Evolutionary conservation across 2,888 invertebrate species (phyloP).

Genomic region (Caenorhabditis imperialis): DNA sequence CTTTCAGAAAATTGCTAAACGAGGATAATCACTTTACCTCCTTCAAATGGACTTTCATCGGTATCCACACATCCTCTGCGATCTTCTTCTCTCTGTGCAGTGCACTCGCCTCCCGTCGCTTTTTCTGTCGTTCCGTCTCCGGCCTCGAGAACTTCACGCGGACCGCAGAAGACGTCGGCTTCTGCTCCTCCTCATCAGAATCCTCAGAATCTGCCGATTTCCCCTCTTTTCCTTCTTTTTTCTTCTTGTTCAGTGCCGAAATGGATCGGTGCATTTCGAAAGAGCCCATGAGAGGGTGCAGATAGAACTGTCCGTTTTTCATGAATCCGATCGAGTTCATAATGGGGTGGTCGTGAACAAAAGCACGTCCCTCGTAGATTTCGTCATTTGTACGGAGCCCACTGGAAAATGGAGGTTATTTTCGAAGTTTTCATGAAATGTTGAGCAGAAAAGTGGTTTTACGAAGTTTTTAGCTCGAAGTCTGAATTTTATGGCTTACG

Average conservation of each 20-base stretch:
- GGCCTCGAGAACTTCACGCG: constrained; percentile 62
- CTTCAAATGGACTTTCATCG: constrained; percentile 57
- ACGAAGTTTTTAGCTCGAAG: too few species aligned
- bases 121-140: constrained; percentile 65
- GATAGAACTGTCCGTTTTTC: constrained; percentile 49
- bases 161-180: constrained; percentile 34
- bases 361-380: constrained; percentile 61
- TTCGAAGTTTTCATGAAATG: neutral
- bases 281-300: constrained; percentile 51
- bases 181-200: constrained; percentile 22
- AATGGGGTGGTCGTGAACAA: constrained; percentile 42
- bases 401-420: constrained; percentile 6
- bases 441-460: too few species aligned
- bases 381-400: constrained; percentile 47
- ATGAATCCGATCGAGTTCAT: constrained; percentile 51
- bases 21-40: constrained; percentile 6
- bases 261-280: constrained; percentile 61
- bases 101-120: constrained; percentile 61
- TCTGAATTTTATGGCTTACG: too few species aligned
- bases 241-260: constrained; percentile 25
- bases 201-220: constrained; percentile 16
- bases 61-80: constrained; percentile 60
- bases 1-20: too few species aligned
- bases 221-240: constrained; percentile 15
- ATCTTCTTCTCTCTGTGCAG: constrained; percentile 60